Conservation (phyloP, 1,140 invertebrate genomes). For the Campoletis sonorensis region DNA sequence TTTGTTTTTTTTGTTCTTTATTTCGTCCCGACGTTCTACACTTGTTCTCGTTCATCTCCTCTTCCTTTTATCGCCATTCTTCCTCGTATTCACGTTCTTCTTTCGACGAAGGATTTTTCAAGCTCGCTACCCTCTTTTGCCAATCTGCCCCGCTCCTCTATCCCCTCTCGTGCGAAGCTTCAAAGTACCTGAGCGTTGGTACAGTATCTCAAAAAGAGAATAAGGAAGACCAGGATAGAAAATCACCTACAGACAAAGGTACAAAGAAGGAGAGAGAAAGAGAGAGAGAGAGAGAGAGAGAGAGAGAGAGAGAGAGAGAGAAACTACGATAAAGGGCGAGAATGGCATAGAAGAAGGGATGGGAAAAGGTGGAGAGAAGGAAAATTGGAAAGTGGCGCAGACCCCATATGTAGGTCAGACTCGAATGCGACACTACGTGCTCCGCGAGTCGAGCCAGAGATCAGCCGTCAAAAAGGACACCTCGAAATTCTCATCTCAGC, state of each 20-base stretch:
- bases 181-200: not conserved
- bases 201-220: not conserved
- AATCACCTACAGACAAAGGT: no score
- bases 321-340: not conserved
- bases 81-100: conserved; percentile 6
- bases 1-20: not conserved
- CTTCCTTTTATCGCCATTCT: not conserved
- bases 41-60: not conserved
- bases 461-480: conserved; percentile 25
- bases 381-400: conserved; percentile 61
- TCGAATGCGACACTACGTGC: conserved; percentile 71
- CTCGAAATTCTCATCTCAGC: conserved; percentile 39
- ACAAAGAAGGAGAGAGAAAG: no score
- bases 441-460: conserved; percentile 57
- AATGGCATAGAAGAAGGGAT: not conserved
- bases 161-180: not conserved
- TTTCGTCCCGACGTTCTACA: not conserved
- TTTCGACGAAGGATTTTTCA: not conserved
- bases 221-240: not conserved
- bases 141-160: not conserved
- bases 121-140: not conserved
- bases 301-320: no score
- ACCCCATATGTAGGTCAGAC: conserved; percentile 67
- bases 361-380: conserved; percentile 22
- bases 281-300: no score